phyloP scores from a whole-genome alignment of 2,113 vertebrate species.

The Telmatochromis bifrenatus region DNA sequence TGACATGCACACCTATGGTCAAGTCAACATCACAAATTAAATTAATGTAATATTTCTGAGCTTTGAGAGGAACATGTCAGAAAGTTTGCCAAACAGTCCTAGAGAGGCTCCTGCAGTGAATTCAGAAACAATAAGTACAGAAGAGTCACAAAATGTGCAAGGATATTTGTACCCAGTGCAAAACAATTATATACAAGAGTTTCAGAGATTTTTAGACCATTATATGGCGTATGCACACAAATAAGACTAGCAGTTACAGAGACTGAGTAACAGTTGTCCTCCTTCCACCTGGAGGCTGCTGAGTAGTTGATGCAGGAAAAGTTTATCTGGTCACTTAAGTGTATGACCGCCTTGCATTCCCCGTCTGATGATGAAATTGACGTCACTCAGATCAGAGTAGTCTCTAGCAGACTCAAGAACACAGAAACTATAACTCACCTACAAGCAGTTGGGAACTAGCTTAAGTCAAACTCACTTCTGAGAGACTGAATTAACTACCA shows the following conservation, averaged over 20 bases:
- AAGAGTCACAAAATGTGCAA: not conserved
- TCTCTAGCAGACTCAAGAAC: not conserved
- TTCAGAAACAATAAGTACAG: not conserved
- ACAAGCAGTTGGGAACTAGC: not conserved
- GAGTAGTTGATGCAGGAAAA: not conserved
- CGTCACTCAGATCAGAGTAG: not conserved
- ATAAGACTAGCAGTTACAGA: not conserved
- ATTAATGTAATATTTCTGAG: not conserved
- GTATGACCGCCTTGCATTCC: not conserved
- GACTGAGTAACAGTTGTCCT: not conserved
- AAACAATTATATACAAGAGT: not conserved
- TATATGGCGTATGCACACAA: not conserved
- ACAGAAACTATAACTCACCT: not conserved
- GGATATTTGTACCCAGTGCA: not conserved
- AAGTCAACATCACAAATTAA: not conserved
- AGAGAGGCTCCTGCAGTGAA: not conserved
- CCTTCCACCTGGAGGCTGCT: not conserved
- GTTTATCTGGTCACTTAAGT: not conserved
- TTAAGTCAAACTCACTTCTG: not conserved
- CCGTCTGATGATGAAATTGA: not conserved
- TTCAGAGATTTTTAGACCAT: not conserved
- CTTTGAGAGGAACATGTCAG: not conserved
- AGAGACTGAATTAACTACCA: not conserved
- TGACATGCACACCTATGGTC: not conserved
- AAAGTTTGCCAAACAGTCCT: not conserved